Percentiles rank a stretch among this genome's conserved stretches.
Evolutionary conservation across 2,888 invertebrate genomes (phyloP).

Genomic region (Amphipyra tragopoginis): DNA sequence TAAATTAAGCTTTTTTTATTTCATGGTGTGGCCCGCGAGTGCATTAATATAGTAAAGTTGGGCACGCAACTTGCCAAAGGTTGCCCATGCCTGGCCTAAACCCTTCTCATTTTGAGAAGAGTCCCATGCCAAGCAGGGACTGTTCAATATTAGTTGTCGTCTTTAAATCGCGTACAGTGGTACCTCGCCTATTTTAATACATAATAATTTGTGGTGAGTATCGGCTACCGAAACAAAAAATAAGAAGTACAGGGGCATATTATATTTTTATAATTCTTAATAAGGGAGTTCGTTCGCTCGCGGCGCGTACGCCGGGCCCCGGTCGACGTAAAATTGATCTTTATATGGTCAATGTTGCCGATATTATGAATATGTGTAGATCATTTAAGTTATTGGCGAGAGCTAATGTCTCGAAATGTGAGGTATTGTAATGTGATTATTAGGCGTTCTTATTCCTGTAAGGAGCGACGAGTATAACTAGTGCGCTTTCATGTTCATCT

Average conservation of each 20-base stretch:
- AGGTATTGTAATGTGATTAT: too few relatives aligned
- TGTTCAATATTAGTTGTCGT: not conserved
- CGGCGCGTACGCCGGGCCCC: slow-evolving; percentile 42
- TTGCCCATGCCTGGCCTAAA: too few relatives aligned
- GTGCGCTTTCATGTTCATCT: too few relatives aligned
- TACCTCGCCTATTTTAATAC: slow-evolving; percentile 58
- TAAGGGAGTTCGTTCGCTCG: slow-evolving; percentile 69
- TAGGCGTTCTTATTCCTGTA: too few relatives aligned
- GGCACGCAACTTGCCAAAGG: too few relatives aligned
- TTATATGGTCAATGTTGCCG: slow-evolving; percentile 37
- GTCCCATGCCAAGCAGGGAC: too few relatives aligned
- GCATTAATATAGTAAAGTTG: too few relatives aligned
- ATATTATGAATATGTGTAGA: slow-evolving; percentile 24
- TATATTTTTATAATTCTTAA: slow-evolving; percentile 85
- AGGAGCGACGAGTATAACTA: too few relatives aligned
- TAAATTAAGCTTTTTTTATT: too few relatives aligned
- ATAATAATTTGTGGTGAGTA: slow-evolving; percentile 75
- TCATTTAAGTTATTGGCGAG: slow-evolving; percentile 21
- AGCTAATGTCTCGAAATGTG: slow-evolving; percentile 3
- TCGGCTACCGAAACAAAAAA: slow-evolving; percentile 74
- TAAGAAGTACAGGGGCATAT: slow-evolving; percentile 65
- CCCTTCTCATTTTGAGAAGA: too few relatives aligned
- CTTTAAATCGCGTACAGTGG: slow-evolving; percentile 45
- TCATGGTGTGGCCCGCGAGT: too few relatives aligned
- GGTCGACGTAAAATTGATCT: slow-evolving; percentile 47